Base-by-base conservation (phyloP, 2,113 vertebrate genomes). In the Electrona antarctica region DNA sequence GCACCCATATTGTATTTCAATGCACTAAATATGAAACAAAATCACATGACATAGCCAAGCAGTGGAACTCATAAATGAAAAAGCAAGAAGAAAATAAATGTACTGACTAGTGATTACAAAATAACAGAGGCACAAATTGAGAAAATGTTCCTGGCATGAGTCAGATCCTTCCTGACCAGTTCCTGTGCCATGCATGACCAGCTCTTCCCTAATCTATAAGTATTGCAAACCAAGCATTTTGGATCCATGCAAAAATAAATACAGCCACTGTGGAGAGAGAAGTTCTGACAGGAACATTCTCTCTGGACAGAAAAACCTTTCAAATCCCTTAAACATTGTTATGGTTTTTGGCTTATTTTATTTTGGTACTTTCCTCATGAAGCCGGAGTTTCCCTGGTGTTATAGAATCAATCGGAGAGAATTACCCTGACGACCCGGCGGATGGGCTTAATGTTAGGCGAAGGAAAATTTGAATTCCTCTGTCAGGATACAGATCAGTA, bases 241-340 rank as follows among this genome's bases (percentile, higher is more conserved):
- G 33, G 33, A 41, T 41, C n/a, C 54, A 58, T 63, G 80, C 61
- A 71, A 73, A 57, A n/a, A n/a, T n/a, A n/a, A n/a, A n/a, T 71
- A 14, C 63, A 33, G 71, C 21, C 64, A 73, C 65, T 69, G 65
- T 67, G 76, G 64, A 81, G 82, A 77, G 81, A 81, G 86, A 76
- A 72, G 8, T 72, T 84, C 78, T 79, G 69, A 84, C 71, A 74
- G 61, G 28, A 60, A 76, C 67, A 73, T 80, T 82, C 64, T 11
- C 47, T 64, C 75, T n/a, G 64, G 76, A 81, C 82, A 85, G 89
- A 78, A 80, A 59, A 84, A 81, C 61, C 55, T 85, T 82, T 84
- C 67, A 87, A 88, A 88, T 88, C 86, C 86, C 41, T 85, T 81
- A 76, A 90, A 89, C 71, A 71, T 77, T 87, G 79, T 87, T 88